These are phyloP conservation scores for Drosophila miranda DNA, from an alignment of 1,140 invertebrate genomes.

Conservation along the genomic window DNA sequence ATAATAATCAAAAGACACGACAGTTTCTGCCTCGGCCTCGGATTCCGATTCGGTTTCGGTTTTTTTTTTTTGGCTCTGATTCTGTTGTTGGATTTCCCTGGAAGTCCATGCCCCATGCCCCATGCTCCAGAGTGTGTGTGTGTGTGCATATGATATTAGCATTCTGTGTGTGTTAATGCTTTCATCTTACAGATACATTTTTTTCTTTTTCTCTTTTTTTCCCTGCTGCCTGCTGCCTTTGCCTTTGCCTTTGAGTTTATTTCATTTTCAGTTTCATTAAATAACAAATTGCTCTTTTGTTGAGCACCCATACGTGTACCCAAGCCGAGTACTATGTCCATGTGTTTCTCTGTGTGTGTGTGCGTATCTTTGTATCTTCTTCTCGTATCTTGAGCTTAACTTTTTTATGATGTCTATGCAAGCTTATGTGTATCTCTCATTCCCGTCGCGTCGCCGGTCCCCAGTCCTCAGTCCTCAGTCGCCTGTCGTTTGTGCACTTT, in stretches of 20 bases:
- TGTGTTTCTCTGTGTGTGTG: conserved; percentile 20
- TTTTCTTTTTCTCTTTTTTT: conserved; percentile 17
- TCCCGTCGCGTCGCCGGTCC: too few species aligned
- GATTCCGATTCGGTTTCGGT: conserved; percentile 29
- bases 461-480: too few species aligned
- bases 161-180: conserved; percentile 56
- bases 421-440: conserved; percentile 26
- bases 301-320: conserved; percentile 13
- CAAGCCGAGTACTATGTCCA: background rate
- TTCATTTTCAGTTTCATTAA: conserved; percentile 66
- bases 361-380: conserved; percentile 34
- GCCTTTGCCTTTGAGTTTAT: conserved; percentile 48
- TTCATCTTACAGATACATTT: conserved; percentile 53
- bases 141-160: conserved; percentile 63
- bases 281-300: conserved; percentile 66
- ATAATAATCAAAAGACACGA: conserved; percentile 49
- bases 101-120: conserved; percentile 13
- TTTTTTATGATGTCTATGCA: conserved; percentile 50
- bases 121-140: conserved; percentile 13
- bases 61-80: conserved; percentile 13
- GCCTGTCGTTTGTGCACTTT: conserved; percentile 25
- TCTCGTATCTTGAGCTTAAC: conserved; percentile 37
- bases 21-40: conserved; percentile 24
- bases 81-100: conserved; percentile 36
- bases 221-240: conserved; percentile 7